A percentile compares a stretch with the other conserved stretches of the same genome.
Conservation (phyloP, 2,888 invertebrate genomes). For the Cantharis lateralis region DNA sequence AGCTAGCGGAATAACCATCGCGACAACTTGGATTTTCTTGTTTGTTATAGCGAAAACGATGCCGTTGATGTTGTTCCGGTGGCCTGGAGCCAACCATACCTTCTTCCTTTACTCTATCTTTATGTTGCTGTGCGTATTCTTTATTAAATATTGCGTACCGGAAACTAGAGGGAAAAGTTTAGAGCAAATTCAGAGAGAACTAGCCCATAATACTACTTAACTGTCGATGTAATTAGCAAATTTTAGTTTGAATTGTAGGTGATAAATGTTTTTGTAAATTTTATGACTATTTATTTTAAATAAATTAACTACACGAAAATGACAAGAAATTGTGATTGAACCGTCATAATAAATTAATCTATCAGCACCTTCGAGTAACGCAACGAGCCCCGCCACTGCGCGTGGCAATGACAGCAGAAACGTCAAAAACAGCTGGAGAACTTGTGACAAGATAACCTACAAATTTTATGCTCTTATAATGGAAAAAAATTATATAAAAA, state of each 20-base stretch:
- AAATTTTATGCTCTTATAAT: neutral
- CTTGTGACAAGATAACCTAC: neutral
- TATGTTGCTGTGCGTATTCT: slow-evolving; percentile 18
- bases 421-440: neutral
- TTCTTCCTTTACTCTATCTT: slow-evolving; percentile 20
- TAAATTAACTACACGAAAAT: no score
- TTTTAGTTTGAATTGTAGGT: neutral
- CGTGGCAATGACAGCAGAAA: neutral
- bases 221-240: neutral
- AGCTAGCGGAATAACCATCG: slow-evolving; percentile 30
- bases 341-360: no score
- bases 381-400: neutral
- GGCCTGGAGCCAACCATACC: slow-evolving; percentile 22
- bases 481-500: neutral
- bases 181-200: neutral
- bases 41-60: slow-evolving; percentile 31
- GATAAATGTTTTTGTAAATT: no score
- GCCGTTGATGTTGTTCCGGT: slow-evolving; percentile 20
- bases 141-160: slow-evolving; percentile 24
- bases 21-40: slow-evolving; percentile 27
- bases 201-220: neutral
- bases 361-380: no score
- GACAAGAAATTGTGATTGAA: no score
- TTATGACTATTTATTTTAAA: no score
- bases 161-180: slow-evolving; percentile 16